Evolutionary conservation across 2,113 vertebrate species (phyloP).

Genomic region (Mus pahari): DNA sequence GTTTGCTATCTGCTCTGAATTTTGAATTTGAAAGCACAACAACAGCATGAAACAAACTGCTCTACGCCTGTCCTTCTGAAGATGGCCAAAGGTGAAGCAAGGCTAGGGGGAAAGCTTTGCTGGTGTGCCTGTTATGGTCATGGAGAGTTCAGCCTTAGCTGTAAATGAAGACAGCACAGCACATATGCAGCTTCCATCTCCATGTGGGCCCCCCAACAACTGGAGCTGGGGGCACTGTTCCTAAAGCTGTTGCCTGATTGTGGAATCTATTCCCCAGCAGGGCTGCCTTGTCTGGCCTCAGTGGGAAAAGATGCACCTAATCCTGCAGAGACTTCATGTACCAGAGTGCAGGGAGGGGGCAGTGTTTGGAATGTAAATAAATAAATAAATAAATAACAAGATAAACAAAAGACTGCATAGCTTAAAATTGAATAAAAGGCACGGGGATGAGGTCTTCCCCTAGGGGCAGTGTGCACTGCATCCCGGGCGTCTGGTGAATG

Average conservation of each 20-base stretch:
- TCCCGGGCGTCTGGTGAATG: neutral
- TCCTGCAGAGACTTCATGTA: no score
- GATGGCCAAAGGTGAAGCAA: neutral
- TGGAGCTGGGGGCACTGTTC: no score
- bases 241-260: no score
- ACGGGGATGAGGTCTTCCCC: neutral
- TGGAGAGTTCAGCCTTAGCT: neutral
- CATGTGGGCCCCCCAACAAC: no score
- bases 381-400: no score
- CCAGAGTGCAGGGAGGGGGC: no score
- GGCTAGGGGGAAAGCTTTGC: neutral
- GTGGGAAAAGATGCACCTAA: no score
- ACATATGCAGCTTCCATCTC: no score
- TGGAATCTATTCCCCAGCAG: no score
- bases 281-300: no score
- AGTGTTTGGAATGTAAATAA: no score
- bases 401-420: neutral
- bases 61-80: neutral
- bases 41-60: no score
- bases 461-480: neutral
- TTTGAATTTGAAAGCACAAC: conserved; percentile 21
- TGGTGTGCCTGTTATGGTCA: neutral
- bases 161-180: neutral
- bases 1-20: neutral
- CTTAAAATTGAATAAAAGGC: conserved; percentile 12